A percentile compares a stretch with the other conserved stretches of the same genome.
These are phyloP conservation scores for Spodoptera picta DNA, from an alignment of 2,888 invertebrate genomes.

Conservation along the genomic window DNA sequence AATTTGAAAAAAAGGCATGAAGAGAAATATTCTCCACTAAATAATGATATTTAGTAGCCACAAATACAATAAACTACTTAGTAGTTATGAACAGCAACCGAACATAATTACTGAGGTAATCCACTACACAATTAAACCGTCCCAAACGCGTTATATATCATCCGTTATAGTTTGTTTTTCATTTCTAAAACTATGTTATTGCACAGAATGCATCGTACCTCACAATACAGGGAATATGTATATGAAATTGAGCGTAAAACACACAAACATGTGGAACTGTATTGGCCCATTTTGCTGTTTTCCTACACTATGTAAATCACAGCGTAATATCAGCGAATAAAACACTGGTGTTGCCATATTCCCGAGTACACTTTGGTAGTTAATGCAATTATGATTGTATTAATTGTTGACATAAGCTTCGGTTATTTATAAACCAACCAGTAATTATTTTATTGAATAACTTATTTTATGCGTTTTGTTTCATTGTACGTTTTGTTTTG, in stretches of 20 bases:
- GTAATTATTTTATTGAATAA: background rate
- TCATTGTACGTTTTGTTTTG: no score
- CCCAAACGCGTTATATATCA: conserved; percentile 36
- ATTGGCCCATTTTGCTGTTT: conserved; percentile 45
- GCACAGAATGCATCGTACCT: conserved; percentile 20
- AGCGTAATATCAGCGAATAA: conserved; percentile 31
- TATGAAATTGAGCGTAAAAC: conserved; percentile 50
- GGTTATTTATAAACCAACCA: background rate
- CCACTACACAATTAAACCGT: conserved; percentile 34
- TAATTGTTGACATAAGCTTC: conserved; percentile 21
- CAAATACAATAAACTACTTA: no score
- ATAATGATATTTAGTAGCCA: no score
- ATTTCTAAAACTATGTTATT: conserved; percentile 43
- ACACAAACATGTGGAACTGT: conserved; percentile 40
- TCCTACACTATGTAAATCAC: conserved; percentile 41
- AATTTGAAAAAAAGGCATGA: no score
- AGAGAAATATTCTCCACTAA: no score
- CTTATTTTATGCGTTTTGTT: no score
- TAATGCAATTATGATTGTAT: conserved; percentile 35
- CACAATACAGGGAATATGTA: conserved; percentile 28
- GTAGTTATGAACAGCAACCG: no score
- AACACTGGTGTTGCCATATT: conserved; percentile 38
- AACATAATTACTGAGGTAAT: conserved; percentile 22
- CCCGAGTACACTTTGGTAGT: conserved; percentile 36
- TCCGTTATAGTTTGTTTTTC: conserved; percentile 38